Base-by-base conservation (phyloP, 1,140 invertebrate genomes). In the Drosophila navojoa region DNA sequence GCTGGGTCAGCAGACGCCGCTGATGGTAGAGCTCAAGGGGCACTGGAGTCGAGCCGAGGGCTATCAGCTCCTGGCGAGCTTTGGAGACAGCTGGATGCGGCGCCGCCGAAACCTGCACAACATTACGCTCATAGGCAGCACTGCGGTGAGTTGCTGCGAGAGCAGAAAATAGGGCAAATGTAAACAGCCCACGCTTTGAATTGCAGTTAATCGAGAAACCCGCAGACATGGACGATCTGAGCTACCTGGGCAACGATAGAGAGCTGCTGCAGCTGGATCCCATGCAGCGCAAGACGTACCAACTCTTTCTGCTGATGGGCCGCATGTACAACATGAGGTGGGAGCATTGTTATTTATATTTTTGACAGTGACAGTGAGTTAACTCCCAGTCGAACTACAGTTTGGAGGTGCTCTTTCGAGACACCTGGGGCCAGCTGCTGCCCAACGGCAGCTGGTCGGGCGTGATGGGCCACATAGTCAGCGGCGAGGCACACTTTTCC, bases 371-470 rank as follows among this genome's bases (percentile, higher is more conserved):
- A 22, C n/a, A n/a, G n/a, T 32, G 4, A 49, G 16, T 13, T 40
- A 0, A 58, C 25, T 19, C 13, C 38, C 2, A 27, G 2, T 15
- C 6, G n/a, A 4, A 7, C 19, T 71, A 35, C 59, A 93, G 93
- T 9, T 78, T 93, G 15, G 75, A 92, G 35, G 81, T 94, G 25
- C 73, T 71, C 19, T 61, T 85, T 16, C 84, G 81, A 3, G 63
- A 82, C 38, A 93, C 91, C 6, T 94, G 94, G 93, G 94, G 94
- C 3, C 92, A 93, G 42, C 10, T 72, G 27, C 55, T 57, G 54
- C 50, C 86, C 3, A 93, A 94, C 84, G 93, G 93, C 15, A 92
- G 89, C 16, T 94, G 93, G 73, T 93, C 93, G 58, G 94, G 94
- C 13, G 92, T 94, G 49, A 82, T 94, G 10, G 93, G 93, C 13